These are phyloP conservation scores for Drosophila murphyi DNA, from an alignment of 1,140 invertebrate species.

Conservation along the genomic window DNA sequence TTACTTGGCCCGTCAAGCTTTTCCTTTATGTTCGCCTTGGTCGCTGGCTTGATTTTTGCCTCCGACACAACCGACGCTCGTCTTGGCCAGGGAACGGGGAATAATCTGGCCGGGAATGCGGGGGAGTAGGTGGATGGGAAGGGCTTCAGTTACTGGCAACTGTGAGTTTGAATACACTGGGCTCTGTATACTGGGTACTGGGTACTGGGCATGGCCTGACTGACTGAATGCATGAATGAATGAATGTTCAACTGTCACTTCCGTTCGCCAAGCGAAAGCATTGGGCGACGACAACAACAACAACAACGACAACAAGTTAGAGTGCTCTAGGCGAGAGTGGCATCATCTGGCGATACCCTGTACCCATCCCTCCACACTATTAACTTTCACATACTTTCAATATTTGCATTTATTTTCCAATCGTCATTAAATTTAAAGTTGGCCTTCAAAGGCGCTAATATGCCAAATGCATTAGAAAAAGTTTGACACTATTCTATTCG, in stretches of 20 bases:
- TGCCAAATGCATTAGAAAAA: too few relatives aligned
- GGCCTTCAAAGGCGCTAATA: too few relatives aligned
- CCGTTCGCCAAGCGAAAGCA: conserved; percentile 54
- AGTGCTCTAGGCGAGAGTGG: not conserved
- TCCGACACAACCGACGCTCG: conserved; percentile 37
- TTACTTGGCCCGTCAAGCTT: conserved; percentile 64
- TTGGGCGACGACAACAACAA: conserved; percentile 10
- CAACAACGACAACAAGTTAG: conserved; percentile 31
- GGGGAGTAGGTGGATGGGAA: not conserved
- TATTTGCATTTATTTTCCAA: too few relatives aligned
- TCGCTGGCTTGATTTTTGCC: conserved; percentile 64
- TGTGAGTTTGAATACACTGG: not conserved
- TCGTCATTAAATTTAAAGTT: too few relatives aligned
- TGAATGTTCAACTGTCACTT: conserved; percentile 82
- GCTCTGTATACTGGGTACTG: not conserved
- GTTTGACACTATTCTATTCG: too few relatives aligned
- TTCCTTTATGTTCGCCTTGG: conserved; percentile 72
- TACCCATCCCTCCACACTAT: not conserved
- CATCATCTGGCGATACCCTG: not conserved
- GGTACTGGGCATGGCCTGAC: conserved; percentile 22
- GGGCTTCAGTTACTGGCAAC: conserved; percentile 9
- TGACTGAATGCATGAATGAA: conserved; percentile 69
- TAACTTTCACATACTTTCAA: too few relatives aligned
- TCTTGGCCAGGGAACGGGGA: not conserved
- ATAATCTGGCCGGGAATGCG: not conserved